Evolutionary conservation across 2,888 invertebrate genomes (phyloP), one percentile per base, ranked within the genome.

Genomic region (Pristionchus entomophagus): DNA sequence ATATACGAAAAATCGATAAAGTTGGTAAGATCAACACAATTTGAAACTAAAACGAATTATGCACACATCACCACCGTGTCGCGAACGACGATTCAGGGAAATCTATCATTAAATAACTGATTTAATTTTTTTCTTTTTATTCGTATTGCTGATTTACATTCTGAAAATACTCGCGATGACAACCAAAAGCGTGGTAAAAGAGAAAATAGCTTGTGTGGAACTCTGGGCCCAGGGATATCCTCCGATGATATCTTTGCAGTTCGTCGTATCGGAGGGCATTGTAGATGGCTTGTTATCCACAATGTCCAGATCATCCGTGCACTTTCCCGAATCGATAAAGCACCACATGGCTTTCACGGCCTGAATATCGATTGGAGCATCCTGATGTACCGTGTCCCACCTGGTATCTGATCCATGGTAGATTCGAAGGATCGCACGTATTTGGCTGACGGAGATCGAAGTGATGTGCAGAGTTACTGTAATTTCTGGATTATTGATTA

Each of bases 381-480:
- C 2, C 5, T 17, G 38, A 59, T 82, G 17, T 82, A n/a, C 56
- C 19, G 65, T 45, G 41, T 32, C 56, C 32, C 29, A 86, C 88
- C 88, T 91, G 90, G 78, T 85, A 89, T 53, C 91, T 85, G 41
- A 90, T 91, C 29, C 88, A 88, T 38, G 85, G 86, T 5, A 93
- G 89, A 6, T 91, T 90, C 35, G 88, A 88, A 5, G 93, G 91
- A 87, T 93, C 93, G 73, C 91, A 91, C 3, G 88, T 88, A 80
- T 93, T 93, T 17, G 91, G 91, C 38, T 87, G 88, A n/a, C 93
- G 88, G 14, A 93, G 90, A 80, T 93, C 93, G 19, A 93, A 87
- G 86, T 93, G 93, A 88, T 93, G 93, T 19, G 93, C 93, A 19
- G 92, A 91, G 29, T 91, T 92, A 26, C 88, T 86, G 5, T 89